Percentiles rank a stretch among this genome's conserved stretches.
Conservation (phyloP, 1,140 invertebrate species). For the Diorhabda carinulata region DNA sequence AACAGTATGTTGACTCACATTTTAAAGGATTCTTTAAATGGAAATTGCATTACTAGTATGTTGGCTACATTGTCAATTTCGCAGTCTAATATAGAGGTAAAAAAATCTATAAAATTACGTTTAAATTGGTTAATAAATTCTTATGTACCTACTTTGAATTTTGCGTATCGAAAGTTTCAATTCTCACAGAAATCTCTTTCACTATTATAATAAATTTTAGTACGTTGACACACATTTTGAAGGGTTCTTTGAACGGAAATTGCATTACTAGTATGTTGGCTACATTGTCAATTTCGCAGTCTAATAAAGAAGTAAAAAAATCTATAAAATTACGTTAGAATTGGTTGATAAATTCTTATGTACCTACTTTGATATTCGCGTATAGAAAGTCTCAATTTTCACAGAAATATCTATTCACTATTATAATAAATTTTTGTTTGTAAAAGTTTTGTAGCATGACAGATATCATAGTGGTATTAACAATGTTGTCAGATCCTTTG, state of each 20-base stretch:
- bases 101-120: too few relatives aligned
- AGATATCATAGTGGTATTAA: not conserved
- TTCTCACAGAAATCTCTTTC: too few relatives aligned
- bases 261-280: slow-evolving; percentile 66
- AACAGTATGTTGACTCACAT: slow-evolving; percentile 65
- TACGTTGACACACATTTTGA: slow-evolving; percentile 60
- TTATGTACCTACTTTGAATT: too few relatives aligned
- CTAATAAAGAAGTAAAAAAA: slow-evolving; percentile 51
- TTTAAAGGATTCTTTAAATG: slow-evolving; percentile 61
- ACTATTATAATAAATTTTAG: slow-evolving; percentile 37
- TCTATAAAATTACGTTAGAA: too few relatives aligned
- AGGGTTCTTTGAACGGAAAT: slow-evolving; percentile 64
- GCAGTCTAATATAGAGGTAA: slow-evolving; percentile 52
- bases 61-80: slow-evolving; percentile 60
- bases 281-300: slow-evolving; percentile 55
- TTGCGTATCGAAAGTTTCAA: too few relatives aligned
- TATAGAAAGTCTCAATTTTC: too few relatives aligned
- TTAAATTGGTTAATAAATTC: too few relatives aligned
- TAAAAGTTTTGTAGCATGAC: slow-evolving; percentile 20
- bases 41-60: slow-evolving; percentile 66
- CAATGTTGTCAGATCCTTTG: too few relatives aligned
- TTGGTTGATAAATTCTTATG: too few relatives aligned
- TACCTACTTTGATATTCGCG: too few relatives aligned
- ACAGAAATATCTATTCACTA: too few relatives aligned
- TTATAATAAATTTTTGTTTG: slow-evolving; percentile 46